Base-by-base conservation (phyloP, 2,888 invertebrate species). In the Epistrophe eligans region DNA sequence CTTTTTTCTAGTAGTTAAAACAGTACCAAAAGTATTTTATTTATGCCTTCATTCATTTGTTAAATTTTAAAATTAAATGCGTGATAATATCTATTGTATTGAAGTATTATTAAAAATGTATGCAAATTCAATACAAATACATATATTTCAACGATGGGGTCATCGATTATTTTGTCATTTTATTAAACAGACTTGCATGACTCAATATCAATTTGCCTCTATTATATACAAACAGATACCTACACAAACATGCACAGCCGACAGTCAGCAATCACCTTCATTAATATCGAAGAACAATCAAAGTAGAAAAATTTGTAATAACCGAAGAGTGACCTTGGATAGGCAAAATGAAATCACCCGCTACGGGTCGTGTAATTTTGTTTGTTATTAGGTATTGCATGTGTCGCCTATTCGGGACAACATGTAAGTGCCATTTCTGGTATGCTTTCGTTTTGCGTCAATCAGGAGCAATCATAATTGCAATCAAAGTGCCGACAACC, bases 161-260 rank as follows among this genome's bases (percentile, higher is more conserved):
- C 77, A 66, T 71, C 55, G 71, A 70, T 71, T 43, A 50, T 45
- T 52, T 81, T 62, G 55, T 81, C 62, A 28, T 71, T 77, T 77
- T 45, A 45, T 81, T 70, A 58, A 77, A 60, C 55, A 62, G 64
- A 48, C 64, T 82, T 45, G 77, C 72, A 82, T 82, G 77, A 77
- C 77, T 77, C 77, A 77, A 77, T 72, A 58, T 17, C 45, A 17
- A 55, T 28, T 72, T 38, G 52, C n/a, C 28, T 45, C n/a, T 45
- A 43, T 28, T 24, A 48, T 8, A 50, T 17, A 52, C 35, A 9
- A 10, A 66, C 19, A 62, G 11, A 19, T 7, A 19, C n/a, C 50
- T 9, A 19, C 13, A 57, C 15, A 64, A 28, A 76, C 32, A 57
- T 4, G 50, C 19, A 62, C 28, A 71, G 11, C 28, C 4, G 38